These are phyloP conservation scores for Gila orcuttii DNA, from an alignment of 2,113 vertebrate genomes.

Conservation along the genomic window DNA sequence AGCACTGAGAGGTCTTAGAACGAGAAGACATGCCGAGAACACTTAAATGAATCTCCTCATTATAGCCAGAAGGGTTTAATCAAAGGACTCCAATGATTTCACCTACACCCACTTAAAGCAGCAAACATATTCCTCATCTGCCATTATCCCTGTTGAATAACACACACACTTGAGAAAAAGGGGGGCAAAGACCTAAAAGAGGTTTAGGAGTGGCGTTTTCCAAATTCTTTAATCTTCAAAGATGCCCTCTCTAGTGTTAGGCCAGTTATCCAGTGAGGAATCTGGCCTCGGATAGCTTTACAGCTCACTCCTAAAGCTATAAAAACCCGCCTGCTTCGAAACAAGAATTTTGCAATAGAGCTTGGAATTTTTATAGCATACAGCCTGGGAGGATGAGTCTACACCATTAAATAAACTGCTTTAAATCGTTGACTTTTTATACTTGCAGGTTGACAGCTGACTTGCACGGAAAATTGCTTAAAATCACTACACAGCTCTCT, in stretches of 20 bases:
- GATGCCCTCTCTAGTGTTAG: slow-evolving; percentile 56
- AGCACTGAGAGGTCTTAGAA: slow-evolving; percentile 26
- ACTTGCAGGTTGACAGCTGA: slow-evolving; percentile 8
- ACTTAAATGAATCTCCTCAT: slow-evolving; percentile 59
- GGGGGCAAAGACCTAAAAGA: slow-evolving; percentile 50
- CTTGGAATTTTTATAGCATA: slow-evolving; percentile 58
- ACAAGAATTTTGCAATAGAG: slow-evolving; percentile 66
- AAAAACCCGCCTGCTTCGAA: slow-evolving; percentile 59
- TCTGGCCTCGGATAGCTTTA: slow-evolving; percentile 52
- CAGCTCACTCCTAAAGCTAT: slow-evolving; percentile 70
- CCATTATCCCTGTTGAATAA: slow-evolving; percentile 43
- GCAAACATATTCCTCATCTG: slow-evolving; percentile 58
- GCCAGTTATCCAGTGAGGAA: slow-evolving; percentile 55
- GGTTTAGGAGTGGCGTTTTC: slow-evolving; percentile 64
- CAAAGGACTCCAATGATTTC: slow-evolving; percentile 58
- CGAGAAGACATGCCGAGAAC: slow-evolving; percentile 47
- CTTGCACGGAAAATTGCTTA: background rate
- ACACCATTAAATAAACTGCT: slow-evolving; percentile 23
- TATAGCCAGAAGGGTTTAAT: slow-evolving; percentile 57
- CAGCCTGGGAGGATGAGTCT: slow-evolving; percentile 24
- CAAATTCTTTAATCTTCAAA: slow-evolving; percentile 69
- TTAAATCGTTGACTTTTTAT: slow-evolving; percentile 6
- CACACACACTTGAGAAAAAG: slow-evolving; percentile 37
- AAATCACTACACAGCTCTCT: background rate
- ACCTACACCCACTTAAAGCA: slow-evolving; percentile 46